phyloP scores from a whole-genome alignment of 2,797 vertebrate species.

The Coracias cyanogaster region DNA sequence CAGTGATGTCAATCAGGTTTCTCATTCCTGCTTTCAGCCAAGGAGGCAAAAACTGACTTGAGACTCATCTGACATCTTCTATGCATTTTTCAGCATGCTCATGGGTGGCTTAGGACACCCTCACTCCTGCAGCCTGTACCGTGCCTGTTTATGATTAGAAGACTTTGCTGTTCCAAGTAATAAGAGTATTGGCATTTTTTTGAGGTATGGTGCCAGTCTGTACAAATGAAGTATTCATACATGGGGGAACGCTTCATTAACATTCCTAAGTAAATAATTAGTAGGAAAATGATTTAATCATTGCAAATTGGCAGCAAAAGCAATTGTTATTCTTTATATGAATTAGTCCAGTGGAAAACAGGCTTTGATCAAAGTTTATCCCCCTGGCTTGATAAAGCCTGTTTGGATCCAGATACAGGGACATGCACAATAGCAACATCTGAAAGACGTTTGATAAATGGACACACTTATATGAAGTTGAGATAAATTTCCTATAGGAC shows the following conservation, averaged over 20 bases:
- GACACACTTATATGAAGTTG: neutral
- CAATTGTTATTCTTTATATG: neutral
- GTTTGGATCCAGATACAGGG: neutral
- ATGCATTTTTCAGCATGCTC: rapidly evolving
- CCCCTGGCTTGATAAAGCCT: neutral
- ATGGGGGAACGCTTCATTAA: neutral
- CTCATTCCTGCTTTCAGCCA: neutral
- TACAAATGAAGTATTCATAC: neutral
- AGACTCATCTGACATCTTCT: neutral
- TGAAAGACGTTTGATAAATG: neutral
- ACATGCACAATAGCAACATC: neutral
- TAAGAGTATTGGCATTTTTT: neutral
- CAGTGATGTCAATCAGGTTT: neutral
- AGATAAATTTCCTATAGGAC: neutral
- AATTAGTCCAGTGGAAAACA: neutral
- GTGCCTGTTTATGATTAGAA: neutral
- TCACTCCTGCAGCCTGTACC: neutral
- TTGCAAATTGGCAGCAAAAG: neutral
- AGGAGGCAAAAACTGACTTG: neutral
- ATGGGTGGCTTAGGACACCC: neutral
- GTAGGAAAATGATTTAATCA: neutral
- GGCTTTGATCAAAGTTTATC: neutral
- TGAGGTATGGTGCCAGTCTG: neutral
- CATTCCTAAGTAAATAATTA: neutral
- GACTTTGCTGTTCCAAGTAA: neutral